Conservation (phyloP, 2,888 invertebrate genomes). For the Tridacna gigas region DNA sequence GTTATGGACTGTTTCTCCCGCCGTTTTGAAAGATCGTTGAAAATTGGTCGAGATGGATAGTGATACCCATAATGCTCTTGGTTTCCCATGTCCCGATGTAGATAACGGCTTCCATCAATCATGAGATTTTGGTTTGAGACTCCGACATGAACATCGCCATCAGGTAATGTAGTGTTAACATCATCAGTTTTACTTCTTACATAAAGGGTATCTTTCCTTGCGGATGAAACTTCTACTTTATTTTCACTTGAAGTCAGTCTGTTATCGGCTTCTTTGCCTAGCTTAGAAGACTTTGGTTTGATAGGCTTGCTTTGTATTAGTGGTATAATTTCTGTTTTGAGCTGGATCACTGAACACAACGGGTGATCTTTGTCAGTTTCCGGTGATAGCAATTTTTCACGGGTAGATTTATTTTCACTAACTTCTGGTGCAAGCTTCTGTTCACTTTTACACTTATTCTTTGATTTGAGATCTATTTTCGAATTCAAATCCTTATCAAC, state of each 20-base stretch:
- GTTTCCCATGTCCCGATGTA: not conserved
- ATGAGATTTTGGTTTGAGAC: slow-evolving; percentile 7
- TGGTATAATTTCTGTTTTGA: too few relatives aligned
- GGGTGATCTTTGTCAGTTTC: too few relatives aligned
- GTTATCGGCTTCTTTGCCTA: not conserved
- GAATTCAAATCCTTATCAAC: too few relatives aligned
- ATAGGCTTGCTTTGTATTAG: too few relatives aligned
- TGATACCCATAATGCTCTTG: slow-evolving; percentile 9
- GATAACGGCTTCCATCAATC: not conserved
- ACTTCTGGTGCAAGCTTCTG: too few relatives aligned
- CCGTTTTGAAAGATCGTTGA: slow-evolving; percentile 18
- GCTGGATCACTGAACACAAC: too few relatives aligned
- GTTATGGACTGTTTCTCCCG: slow-evolving; percentile 3
- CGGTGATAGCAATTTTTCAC: too few relatives aligned
- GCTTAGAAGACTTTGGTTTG: too few relatives aligned
- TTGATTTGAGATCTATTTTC: too few relatives aligned
- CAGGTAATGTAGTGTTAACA: not conserved
- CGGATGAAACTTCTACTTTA: not conserved
- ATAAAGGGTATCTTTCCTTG: not conserved
- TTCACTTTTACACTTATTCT: too few relatives aligned
- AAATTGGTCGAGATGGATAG: slow-evolving; percentile 27
- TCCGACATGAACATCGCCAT: not conserved
- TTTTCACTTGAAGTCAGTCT: not conserved
- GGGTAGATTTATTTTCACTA: too few relatives aligned
- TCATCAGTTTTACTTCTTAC: not conserved